Evolutionary conservation across 1,140 invertebrate genomes (phyloP).

Genomic region (Agraylea sexmaculata): DNA sequence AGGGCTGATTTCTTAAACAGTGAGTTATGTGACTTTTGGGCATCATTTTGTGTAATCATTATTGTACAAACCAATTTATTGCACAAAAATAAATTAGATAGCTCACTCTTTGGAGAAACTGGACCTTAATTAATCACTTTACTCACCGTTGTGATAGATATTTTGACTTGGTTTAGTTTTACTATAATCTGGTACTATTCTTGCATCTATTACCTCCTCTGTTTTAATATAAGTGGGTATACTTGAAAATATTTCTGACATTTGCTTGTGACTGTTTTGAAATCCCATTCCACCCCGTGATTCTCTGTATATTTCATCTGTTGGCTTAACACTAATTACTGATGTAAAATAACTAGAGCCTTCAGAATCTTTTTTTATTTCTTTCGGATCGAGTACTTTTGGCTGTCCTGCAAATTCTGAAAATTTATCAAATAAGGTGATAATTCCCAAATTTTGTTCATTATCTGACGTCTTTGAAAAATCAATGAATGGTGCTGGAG

Average conservation of each 20-base stretch:
- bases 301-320: constrained; percentile 25
- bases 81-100: neutral
- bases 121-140: neutral
- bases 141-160: too few relatives aligned
- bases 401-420: constrained; percentile 32
- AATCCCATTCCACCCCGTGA: constrained; percentile 19
- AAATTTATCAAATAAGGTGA: constrained; percentile 45
- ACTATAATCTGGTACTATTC: constrained; percentile 18
- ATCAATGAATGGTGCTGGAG: constrained; percentile 34
- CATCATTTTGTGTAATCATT: neutral
- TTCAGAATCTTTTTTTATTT: constrained; percentile 37
- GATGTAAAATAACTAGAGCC: constrained; percentile 36
- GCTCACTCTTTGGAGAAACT: constrained; percentile 6
- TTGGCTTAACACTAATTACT: constrained; percentile 34
- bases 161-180: constrained; percentile 7
- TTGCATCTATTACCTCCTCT: constrained; percentile 27
- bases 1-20: neutral
- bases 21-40: neutral
- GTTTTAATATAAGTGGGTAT: constrained; percentile 28
- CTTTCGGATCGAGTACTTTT: constrained; percentile 30
- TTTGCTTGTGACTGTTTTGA: constrained; percentile 26
- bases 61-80: neutral
- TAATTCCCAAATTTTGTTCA: constrained; percentile 45
- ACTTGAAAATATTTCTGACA: constrained; percentile 21
- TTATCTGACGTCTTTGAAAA: constrained; percentile 37